Evolutionary conservation across 2,888 invertebrate species (phyloP).

Genomic region (Drosophila formosana): DNA sequence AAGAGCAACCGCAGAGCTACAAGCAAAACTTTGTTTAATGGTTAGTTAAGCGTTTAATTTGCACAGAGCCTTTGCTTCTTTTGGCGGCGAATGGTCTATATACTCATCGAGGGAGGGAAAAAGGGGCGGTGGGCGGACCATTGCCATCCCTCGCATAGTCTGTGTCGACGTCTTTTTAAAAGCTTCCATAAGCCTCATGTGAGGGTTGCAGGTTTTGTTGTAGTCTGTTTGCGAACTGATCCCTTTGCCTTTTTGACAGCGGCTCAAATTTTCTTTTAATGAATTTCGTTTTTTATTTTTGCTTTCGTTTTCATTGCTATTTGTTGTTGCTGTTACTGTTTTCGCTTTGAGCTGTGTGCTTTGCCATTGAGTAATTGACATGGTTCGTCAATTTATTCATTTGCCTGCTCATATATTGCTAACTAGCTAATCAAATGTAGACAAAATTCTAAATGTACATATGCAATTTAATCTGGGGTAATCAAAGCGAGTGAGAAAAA

Average conservation of each 20-base stretch:
- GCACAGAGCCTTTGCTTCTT: slow-evolving; percentile 47
- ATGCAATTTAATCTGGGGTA: too few relatives aligned
- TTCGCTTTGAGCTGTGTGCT: slow-evolving; percentile 4
- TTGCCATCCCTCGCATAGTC: slow-evolving; percentile 27
- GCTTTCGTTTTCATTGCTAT: background rate
- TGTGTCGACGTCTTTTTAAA: slow-evolving; percentile 62
- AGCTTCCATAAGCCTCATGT: slow-evolving; percentile 54
- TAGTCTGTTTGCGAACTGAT: slow-evolving; percentile 30
- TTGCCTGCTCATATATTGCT: background rate
- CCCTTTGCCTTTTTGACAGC: slow-evolving; percentile 55
- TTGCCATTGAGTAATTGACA: slow-evolving; percentile 16
- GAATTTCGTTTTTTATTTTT: slow-evolving; percentile 19
- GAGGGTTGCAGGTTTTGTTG: slow-evolving; percentile 1
- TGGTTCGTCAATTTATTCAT: slow-evolving; percentile 3
- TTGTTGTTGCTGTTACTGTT: background rate
- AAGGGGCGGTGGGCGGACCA: background rate
- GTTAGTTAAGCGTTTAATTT: slow-evolving; percentile 78
- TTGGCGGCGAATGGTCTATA: background rate
- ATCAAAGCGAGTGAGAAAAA: too few relatives aligned
- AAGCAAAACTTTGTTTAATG: slow-evolving; percentile 77
- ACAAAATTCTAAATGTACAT: background rate
- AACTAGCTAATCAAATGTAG: background rate
- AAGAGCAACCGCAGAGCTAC: slow-evolving; percentile 68
- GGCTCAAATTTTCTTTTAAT: slow-evolving; percentile 55
- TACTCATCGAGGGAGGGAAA: background rate